Base-by-base conservation (phyloP, 2,888 invertebrate genomes). In the Xestia ashworthii region DNA sequence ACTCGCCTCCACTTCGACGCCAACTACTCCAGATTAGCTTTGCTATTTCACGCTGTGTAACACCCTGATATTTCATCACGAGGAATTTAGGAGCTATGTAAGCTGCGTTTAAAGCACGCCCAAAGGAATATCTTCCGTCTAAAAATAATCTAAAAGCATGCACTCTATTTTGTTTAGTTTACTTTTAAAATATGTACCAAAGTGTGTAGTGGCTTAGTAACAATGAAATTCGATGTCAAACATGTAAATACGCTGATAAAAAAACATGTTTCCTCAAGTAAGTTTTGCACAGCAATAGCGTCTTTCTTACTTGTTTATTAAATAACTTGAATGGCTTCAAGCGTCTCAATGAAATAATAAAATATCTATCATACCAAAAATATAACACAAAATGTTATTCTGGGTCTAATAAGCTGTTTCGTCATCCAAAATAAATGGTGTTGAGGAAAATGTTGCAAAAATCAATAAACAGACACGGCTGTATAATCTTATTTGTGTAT, bases 21-120 rank as follows among this genome's bases (percentile, higher is more conserved):
- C 85, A 87, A 90, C 91, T 90, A 89, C 78, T 85, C 82, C 69
- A 90, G 90, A 90, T 91, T 92, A 91, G 87, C 90, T 91, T 88
- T 88, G 83, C 89, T 89, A 88, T 90, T 89, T 89, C 81, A 88
- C 79, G 81, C 78, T 74, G 67, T 76, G 71, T 79, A 76, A 81
- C 79, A 62, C 71, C 74, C 76, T 69, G 81, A 83, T 84, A 81
- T 86, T 86, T 82, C 82, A 82, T 83, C 86, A 78, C 65, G 78
- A n/a, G 69, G 82, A 83, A 67, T 82, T 76, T 76, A 73, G 46
- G 58, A 74, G 78, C 48, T 77, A 60, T 12, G 55, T 55, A 73
- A 55, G 55, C 55, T 81, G 48, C 46, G 55, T 67, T 75, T 79
- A 67, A 68, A 83, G 83, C 74, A 76, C 41, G 14, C 69, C 69